Base-by-base conservation (phyloP, 2,797 vertebrate species). In the Buceros bicornis region DNA sequence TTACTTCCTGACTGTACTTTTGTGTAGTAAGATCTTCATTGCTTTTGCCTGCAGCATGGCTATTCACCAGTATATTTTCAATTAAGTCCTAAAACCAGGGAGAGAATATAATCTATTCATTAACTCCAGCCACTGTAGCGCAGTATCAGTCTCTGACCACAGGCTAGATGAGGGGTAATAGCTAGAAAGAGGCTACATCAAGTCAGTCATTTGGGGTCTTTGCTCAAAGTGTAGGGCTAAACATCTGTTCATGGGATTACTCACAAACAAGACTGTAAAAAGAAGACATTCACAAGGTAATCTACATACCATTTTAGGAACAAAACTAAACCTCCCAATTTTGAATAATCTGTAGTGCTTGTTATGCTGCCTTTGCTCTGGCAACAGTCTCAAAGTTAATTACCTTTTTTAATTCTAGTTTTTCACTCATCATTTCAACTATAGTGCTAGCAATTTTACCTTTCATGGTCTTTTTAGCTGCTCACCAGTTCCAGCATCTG, bases 361-460 rank as follows among this genome's bases (percentile, higher is more conserved):
- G 0, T 92, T 82, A 82, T 31, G 40, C 65, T 79, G 51, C 40
- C 35, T 95, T 93, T 92, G 62, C 92, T 93, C 86, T 93, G 73
- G 85, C 72, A 93, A 73, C 42, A 73, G 29, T 87, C 77, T 94
- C 43, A 48, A 89, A 92, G 66, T 94, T 93, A 94, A 95, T 91
- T 61, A 89, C 66, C 31, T 87, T 51, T 79, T 69, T 88, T 92
- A 91, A 62, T 86, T 85, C 51, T 77, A 62, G 70, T 58, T 94
- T 95, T 97, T 81, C 72, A 71, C 70, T 85, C n/a, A 78, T 69
- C 45, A 93, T 80, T 91, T 79, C 81, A 77, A 73, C 71, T 65
- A 33, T 6, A 82, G 28, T 60, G 82, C 65, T 42, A 69, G 62
- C 17, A 77, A 82, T 62, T 83, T 74, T 81, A 65, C 64, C 58